These are phyloP conservation scores for Indri indri DNA, from an alignment of 2,113 vertebrate species.

Conservation along the genomic window DNA sequence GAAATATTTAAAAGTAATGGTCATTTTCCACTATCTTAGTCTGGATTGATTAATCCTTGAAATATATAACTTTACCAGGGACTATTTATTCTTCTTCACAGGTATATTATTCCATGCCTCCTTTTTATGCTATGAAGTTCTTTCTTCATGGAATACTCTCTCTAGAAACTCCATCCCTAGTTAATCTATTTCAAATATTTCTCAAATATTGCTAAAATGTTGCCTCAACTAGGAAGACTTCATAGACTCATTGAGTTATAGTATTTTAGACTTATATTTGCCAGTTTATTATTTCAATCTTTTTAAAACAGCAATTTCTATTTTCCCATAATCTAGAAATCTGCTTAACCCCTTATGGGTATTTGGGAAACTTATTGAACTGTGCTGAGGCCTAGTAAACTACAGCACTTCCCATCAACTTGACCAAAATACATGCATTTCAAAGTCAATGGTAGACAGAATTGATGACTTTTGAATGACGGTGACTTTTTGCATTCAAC, in stretches of 20 bases:
- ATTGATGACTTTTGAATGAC: background rate
- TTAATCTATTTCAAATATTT: background rate
- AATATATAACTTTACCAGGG: background rate
- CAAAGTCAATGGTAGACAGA: background rate
- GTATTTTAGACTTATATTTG: background rate
- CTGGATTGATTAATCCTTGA: background rate
- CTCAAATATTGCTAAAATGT: background rate
- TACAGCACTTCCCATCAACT: background rate
- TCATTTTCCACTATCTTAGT: background rate
- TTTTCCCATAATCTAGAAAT: background rate
- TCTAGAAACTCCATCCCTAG: background rate
- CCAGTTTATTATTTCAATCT: background rate
- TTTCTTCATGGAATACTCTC: background rate
- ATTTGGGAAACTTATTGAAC: background rate
- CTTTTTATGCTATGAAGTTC: background rate
- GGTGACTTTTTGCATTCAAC: background rate
- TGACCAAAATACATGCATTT: background rate
- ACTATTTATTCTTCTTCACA: background rate
- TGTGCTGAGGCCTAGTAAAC: background rate
- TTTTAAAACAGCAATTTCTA: background rate
- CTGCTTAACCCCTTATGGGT: rapidly evolving
- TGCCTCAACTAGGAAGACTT: background rate
- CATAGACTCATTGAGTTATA: background rate
- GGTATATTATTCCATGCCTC: background rate
- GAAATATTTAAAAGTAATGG: background rate